Conservation (phyloP, 2,888 invertebrate genomes). For the Ctena decussata region DNA sequence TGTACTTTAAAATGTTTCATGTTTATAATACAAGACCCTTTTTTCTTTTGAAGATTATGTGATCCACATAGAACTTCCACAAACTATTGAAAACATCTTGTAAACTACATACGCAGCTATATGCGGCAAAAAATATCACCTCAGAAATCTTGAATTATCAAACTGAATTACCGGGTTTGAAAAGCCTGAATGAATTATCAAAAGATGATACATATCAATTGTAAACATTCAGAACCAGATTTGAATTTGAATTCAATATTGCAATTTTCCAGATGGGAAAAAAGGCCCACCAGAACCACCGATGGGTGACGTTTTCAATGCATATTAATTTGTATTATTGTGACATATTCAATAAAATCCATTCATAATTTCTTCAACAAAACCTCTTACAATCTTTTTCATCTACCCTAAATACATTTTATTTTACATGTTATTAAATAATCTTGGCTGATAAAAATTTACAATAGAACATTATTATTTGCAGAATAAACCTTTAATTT, state of each 20-base stretch:
- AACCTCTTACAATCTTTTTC: background rate
- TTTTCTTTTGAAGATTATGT: too few species aligned
- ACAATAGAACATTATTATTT: background rate
- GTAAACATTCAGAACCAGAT: background rate
- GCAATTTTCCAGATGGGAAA: constrained; percentile 12
- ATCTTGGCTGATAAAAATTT: constrained; percentile 1
- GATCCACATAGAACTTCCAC: background rate
- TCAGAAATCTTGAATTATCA: background rate
- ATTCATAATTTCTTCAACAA: constrained; percentile 5
- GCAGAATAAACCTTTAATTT: constrained; percentile 12
- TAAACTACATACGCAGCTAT: background rate
- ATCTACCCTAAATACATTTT: constrained; percentile 14
- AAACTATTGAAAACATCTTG: background rate
- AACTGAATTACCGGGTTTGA: background rate
- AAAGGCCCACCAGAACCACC: background rate
- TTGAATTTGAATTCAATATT: constrained; percentile 5
- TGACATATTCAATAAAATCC: background rate
- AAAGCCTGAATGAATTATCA: constrained; percentile 1
- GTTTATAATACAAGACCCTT: too few species aligned
- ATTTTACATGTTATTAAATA: constrained; percentile 17
- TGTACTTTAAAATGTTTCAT: background rate
- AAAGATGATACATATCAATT: constrained; percentile 4
- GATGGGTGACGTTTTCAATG: background rate
- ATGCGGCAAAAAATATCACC: too few species aligned
- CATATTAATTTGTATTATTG: constrained; percentile 15